Percentiles rank a stretch among this genome's conserved stretches.
These are phyloP conservation scores for Malthinus seriepunctatus DNA, from an alignment of 2,888 invertebrate species.

Conservation along the genomic window DNA sequence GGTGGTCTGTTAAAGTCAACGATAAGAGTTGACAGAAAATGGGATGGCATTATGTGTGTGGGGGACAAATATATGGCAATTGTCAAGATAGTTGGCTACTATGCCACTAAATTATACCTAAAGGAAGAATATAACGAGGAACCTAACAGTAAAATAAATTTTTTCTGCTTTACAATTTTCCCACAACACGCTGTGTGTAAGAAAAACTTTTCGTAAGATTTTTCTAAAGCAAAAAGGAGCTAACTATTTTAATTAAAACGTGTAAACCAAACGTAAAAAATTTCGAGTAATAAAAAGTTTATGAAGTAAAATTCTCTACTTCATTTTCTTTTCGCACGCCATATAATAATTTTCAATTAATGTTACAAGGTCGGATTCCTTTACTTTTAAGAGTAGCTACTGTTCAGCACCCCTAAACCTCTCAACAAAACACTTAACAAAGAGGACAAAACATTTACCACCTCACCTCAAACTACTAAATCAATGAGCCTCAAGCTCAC, in stretches of 20 bases:
- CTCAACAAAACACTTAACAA: constrained; percentile 29
- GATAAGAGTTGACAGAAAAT: constrained; percentile 35
- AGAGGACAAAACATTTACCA: constrained; percentile 32
- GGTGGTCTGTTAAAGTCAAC: constrained; percentile 40
- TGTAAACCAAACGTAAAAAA: too few species aligned
- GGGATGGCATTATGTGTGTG: constrained; percentile 36
- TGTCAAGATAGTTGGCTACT: constrained; percentile 36
- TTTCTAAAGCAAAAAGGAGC: too few species aligned
- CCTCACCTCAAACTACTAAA: constrained; percentile 32
- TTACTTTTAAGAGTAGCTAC: constrained; percentile 4
- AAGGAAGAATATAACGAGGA: constrained; percentile 21
- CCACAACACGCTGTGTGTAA: too few species aligned
- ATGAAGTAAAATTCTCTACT: too few species aligned
- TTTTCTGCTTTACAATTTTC: neutral
- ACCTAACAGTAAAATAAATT: constrained; percentile 14
- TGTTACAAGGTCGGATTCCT: neutral
- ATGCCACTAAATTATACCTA: constrained; percentile 35
- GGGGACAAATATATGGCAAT: constrained; percentile 40
- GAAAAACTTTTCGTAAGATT: too few species aligned
- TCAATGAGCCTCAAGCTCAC: constrained; percentile 27
- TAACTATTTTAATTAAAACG: too few species aligned
- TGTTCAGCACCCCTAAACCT: constrained; percentile 15
- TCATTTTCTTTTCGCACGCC: too few species aligned
- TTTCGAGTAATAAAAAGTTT: too few species aligned
- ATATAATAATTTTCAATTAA: neutral